Conservation (phyloP, 2,888 invertebrate species). For the Mythimna lalbum region DNA sequence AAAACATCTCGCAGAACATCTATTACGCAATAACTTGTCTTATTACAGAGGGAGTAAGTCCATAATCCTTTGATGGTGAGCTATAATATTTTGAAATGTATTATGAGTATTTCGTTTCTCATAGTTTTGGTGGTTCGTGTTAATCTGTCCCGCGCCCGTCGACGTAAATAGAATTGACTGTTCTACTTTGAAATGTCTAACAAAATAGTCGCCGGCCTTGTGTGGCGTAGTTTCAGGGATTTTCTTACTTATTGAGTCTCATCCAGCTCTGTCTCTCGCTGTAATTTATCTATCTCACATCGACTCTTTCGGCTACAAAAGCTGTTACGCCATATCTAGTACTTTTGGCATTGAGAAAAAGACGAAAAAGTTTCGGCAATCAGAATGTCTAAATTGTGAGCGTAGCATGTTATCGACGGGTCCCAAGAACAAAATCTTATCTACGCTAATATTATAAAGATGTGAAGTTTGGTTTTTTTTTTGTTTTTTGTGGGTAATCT, state of each 20-base stretch:
- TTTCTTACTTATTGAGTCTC: not conserved
- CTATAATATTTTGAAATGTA: slow-evolving; percentile 57
- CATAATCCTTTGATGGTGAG: not conserved
- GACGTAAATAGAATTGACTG: slow-evolving; percentile 60
- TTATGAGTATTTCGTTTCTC: slow-evolving; percentile 65
- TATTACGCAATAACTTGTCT: slow-evolving; percentile 14
- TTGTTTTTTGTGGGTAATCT: too few species aligned
- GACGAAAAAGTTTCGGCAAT: too few species aligned
- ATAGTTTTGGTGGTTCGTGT: slow-evolving; percentile 56
- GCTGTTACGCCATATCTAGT: too few species aligned
- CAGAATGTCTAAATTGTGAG: too few species aligned
- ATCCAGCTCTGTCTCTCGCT: not conserved
- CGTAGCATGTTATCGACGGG: too few species aligned
- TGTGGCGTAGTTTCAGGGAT: slow-evolving; percentile 17
- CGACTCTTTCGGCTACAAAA: too few species aligned
- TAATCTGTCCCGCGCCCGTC: slow-evolving; percentile 57
- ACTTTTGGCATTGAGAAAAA: too few species aligned
- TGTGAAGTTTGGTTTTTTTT: too few species aligned
- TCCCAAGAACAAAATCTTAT: too few species aligned
- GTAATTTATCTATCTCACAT: not conserved
- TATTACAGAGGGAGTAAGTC: slow-evolving; percentile 7
- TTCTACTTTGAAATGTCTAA: slow-evolving; percentile 28
- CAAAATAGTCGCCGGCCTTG: slow-evolving; percentile 36
- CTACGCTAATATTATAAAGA: too few species aligned
- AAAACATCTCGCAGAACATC: slow-evolving; percentile 35